Base-by-base conservation (phyloP, 1,140 invertebrate species). In the Linepithema humile region DNA sequence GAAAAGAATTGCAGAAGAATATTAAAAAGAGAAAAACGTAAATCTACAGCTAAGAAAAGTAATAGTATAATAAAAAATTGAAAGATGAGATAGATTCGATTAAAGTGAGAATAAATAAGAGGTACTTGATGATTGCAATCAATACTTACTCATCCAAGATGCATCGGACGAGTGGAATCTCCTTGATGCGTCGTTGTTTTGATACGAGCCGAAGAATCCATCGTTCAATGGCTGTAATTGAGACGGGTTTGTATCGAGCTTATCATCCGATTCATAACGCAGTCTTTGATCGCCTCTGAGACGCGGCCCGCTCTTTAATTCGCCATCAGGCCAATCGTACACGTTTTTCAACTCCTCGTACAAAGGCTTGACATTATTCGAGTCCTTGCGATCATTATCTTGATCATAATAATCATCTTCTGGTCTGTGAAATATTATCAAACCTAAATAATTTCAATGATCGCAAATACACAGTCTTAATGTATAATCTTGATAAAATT, bases 201-300 rank as follows among this genome's bases (percentile, higher is more conserved):
- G 84, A 82, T 12, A 26, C 40, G 35, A 62, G 38, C n/a, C n/a
- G 32, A 75, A 38, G 23, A 60, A 75, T 70, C 75, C 40, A 32
- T 78, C 65, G 43, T 62, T 84, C 75, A 87, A 73, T 69, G 32
- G 17, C 17, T n/a, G 80, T 57, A 80, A 80, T 77, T 55, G 32
- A 50, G 29, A 9, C 4, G 20, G 4, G 48, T 26, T 50, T 9
- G 55, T 20, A 26, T 88, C 69, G 3, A 72, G 15, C 40, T 85
- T 85, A 43, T 72, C 80, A 40, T 84, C 29, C 3, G 48, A 53
- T 53, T 69, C 85, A 43, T 62, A 57, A 38, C 60, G 50, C 50
- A 83, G 77, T 64, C 88, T 89, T 80, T 85, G 87, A 85, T 89
- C 88, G 2, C 87, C 88, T 59, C 74, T 75, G 7, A 89, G 67